Evolutionary conservation across 2,797 vertebrate species (phyloP), one percentile per base, ranked within the genome.

Genomic region (Catharus ustulatus): DNA sequence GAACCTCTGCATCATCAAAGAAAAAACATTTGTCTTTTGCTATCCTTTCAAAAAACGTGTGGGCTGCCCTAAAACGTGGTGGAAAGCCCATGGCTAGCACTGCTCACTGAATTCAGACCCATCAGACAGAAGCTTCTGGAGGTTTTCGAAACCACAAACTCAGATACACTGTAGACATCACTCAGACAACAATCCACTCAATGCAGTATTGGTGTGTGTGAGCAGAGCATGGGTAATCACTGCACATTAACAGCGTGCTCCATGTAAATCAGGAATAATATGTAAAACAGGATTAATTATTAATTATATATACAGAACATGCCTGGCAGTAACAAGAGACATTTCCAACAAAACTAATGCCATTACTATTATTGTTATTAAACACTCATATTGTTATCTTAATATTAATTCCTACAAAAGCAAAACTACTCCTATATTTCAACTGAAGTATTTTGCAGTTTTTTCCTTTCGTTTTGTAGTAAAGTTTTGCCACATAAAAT

Each of bases 11-110:
- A 58, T 17, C 49, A 38, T 9, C 43, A 79, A 22, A 7, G 27
- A 15, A 81, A 40, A 43, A 24, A 57, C 8, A 42, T 51, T 30
- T 67, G 22, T 18, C 27, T 51, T 42, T 51, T n/a, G 30, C 11
- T 17, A 57, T 13, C 30, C 69, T 62, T 92, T 36, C 21, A 7
- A 72, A 52, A 6, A 32, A 40, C 0, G 0, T 6, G 27, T 11
- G 32, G 38, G 46, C 18, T 45, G 59, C 18, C 38, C 67, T 24
- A 61, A 92, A 75, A 6, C 16, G 10, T 4, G 22, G 24, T 27
- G 48, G 52, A 84, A 74, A 74, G 7, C 4, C 14, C 55, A 32
- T 0, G 10, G 24, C 34, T 19, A n/a, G 30, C 40, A 67, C 24
- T 49, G 34, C 34, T 83, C 55, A 6, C 64, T n/a, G 36, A 62